phyloP scores from a whole-genome alignment of 92 coral and sea anemone species.

The Epizoanthus illoricatus region DNA sequence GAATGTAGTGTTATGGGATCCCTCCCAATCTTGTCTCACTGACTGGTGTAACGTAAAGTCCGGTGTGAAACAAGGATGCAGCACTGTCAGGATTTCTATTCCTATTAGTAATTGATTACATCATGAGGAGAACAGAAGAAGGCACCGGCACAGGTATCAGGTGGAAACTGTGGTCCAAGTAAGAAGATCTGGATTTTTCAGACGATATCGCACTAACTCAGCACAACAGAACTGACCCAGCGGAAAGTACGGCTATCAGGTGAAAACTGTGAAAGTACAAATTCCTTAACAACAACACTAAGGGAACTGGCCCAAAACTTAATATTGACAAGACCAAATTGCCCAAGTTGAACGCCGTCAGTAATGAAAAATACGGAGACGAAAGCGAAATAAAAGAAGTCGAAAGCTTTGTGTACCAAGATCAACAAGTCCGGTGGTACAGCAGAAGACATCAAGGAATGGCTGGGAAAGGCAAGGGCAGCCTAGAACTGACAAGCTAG shows the following conservation, averaged over 20 bases:
- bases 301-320: neutral
- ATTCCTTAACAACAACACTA: conserved; percentile 6
- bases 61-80: too few species aligned
- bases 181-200: neutral
- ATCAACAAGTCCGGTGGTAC: conserved; percentile 7
- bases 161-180: conserved; percentile 15
- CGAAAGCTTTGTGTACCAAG: too few species aligned
- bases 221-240: neutral
- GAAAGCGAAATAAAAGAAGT: neutral
- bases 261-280: too few species aligned
- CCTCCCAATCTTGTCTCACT: too few species aligned
- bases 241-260: conserved; percentile 1
- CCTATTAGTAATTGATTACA: neutral
- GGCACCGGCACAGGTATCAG: neutral
- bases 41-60: too few species aligned
- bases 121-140: neutral
- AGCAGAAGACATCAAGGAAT: neutral
- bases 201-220: neutral
- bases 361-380: neutral
- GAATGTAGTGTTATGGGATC: too few species aligned
- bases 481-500: neutral
- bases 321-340: neutral
- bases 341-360: neutral
- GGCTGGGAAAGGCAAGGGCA: neutral
- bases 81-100: neutral